A percentile compares a stretch with the other conserved stretches of the same genome.
These are phyloP conservation scores for Tenthredo amoena DNA, from an alignment of 2,888 invertebrate genomes.

Conservation along the genomic window DNA sequence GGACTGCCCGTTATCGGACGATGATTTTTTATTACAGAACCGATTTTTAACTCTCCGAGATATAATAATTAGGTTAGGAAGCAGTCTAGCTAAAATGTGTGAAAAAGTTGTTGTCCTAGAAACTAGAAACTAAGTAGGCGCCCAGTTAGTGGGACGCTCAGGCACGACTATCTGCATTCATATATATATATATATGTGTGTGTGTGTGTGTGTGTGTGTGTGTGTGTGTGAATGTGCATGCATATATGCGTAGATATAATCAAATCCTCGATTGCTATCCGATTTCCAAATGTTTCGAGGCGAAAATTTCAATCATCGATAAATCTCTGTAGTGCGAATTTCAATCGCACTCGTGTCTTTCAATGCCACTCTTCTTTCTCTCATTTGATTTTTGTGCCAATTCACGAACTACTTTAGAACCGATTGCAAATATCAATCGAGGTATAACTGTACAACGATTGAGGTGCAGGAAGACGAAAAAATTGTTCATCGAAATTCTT, in stretches of 20 bases:
- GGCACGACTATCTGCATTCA: neutral
- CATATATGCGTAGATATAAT: neutral
- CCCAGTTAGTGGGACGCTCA: constrained; percentile 65
- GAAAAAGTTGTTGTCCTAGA: constrained; percentile 74
- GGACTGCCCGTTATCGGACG: neutral
- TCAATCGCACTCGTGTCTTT: no score
- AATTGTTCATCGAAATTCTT: neutral
- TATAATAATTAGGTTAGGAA: constrained; percentile 18
- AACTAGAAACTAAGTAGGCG: constrained; percentile 64
- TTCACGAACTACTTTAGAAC: no score
- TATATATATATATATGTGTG: no score
- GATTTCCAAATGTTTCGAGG: neutral
- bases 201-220: no score
- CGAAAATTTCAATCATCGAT: neutral
- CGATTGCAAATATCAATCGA: neutral
- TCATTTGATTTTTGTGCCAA: neutral
- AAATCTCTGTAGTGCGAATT: neutral
- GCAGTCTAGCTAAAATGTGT: constrained; percentile 70
- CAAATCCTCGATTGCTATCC: neutral
- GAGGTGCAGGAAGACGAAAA: neutral
- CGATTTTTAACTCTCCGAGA: neutral
- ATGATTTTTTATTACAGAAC: neutral
- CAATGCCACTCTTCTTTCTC: no score
- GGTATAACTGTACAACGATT: neutral
- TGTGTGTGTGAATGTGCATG: neutral